These are phyloP conservation scores for Nezara viridula DNA, from an alignment of 2,888 invertebrate genomes.

Conservation along the genomic window DNA sequence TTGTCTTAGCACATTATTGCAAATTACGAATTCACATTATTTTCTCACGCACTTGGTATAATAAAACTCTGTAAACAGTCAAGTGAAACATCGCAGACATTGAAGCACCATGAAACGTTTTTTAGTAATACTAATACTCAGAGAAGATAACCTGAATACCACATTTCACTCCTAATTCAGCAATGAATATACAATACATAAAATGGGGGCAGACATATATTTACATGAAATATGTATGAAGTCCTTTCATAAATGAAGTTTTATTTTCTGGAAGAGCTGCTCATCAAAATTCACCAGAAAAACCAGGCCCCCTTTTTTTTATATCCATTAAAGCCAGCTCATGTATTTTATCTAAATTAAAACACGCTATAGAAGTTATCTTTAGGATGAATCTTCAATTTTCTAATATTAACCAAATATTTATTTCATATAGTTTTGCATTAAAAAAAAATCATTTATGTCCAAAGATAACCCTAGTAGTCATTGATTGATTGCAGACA, in stretches of 20 bases:
- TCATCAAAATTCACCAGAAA: conserved; percentile 48
- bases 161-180: neutral
- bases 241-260: conserved; percentile 39
- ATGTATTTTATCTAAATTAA: conserved; percentile 39
- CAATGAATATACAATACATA: neutral
- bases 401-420: neutral
- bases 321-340: neutral
- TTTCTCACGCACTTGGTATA: too few relatives aligned
- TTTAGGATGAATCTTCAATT: neutral
- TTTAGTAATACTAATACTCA: neutral
- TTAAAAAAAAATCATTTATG: too few relatives aligned
- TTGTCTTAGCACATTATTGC: too few relatives aligned
- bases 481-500: too few relatives aligned
- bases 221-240: conserved; percentile 39
- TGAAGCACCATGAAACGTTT: too few relatives aligned
- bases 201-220: neutral
- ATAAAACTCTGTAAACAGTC: too few relatives aligned
- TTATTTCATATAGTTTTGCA: neutral
- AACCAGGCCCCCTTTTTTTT: neutral
- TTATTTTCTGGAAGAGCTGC: conserved; percentile 17
- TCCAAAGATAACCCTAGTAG: too few relatives aligned
- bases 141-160: neutral
- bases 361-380: neutral
- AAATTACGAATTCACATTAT: too few relatives aligned
- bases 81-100: too few relatives aligned